These are phyloP conservation scores for Neelides folsomi DNA, from an alignment of 2,888 invertebrate species.

Conservation along the genomic window DNA sequence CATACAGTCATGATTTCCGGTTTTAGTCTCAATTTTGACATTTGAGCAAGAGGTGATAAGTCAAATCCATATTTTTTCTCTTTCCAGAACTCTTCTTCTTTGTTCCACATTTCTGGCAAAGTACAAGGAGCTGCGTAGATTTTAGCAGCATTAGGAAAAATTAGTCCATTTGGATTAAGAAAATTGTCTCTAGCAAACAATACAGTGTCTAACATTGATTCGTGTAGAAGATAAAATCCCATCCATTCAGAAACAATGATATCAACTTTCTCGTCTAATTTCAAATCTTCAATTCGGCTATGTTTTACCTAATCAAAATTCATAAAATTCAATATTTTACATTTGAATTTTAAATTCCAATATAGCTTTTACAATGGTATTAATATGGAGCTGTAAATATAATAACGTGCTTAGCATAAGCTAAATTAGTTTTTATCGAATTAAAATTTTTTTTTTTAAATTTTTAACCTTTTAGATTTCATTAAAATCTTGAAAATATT, in stretches of 20 bases:
- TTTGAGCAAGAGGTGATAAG: conserved; percentile 50
- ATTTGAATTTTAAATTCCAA: background rate
- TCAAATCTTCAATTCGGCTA: conserved; percentile 61
- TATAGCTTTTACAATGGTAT: no score
- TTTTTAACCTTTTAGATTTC: no score
- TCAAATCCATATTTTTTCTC: conserved; percentile 57
- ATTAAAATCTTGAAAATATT: no score
- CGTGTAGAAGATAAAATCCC: conserved; percentile 90
- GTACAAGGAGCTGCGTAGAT: conserved; percentile 51
- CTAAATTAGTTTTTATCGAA: no score
- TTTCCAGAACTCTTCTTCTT: conserved; percentile 54
- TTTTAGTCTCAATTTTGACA: conserved; percentile 50
- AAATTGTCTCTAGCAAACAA: conserved; percentile 67
- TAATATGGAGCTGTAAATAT: no score
- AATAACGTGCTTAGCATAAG: no score
- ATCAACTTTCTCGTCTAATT: conserved; percentile 57
- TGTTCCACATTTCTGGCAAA: conserved; percentile 33
- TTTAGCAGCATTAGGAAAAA: conserved; percentile 63
- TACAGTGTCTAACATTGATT: conserved; percentile 88
- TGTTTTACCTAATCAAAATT: conserved; percentile 47
- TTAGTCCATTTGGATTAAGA: conserved; percentile 52
- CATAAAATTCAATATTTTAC: background rate
- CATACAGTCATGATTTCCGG: conserved; percentile 51
- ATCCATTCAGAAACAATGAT: conserved; percentile 94
- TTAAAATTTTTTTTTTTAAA: no score